Evolutionary conservation across 2,797 vertebrate species (phyloP).

Genomic region (Cossypha niveicapilla): DNA sequence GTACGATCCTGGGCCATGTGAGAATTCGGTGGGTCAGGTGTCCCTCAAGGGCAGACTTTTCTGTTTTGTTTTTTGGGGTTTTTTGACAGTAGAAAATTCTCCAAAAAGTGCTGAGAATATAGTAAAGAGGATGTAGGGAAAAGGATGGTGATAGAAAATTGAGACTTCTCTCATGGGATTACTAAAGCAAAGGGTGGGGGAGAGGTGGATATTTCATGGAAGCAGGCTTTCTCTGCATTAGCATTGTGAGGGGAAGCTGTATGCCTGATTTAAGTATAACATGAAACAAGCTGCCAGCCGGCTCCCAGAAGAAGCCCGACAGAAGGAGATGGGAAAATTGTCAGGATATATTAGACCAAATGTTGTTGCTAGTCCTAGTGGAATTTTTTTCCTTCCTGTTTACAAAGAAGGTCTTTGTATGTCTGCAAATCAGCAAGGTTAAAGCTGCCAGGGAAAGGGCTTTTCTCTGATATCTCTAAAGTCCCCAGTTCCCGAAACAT

Average conservation of each 20-base stretch:
- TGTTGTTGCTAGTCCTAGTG: conserved; percentile 61
- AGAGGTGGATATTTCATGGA: conserved; percentile 1
- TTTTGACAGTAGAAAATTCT: background rate
- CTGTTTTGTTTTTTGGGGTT: background rate
- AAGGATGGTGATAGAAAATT: background rate
- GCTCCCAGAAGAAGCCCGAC: conserved; percentile 59
- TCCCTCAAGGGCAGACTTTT: background rate
- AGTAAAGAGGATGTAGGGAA: background rate
- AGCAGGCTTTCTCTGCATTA: conserved; percentile 51
- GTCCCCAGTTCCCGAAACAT: conserved; percentile 29
- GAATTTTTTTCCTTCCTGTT: conserved; percentile 65
- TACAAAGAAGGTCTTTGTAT: conserved; percentile 71
- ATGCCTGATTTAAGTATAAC: conserved; percentile 64
- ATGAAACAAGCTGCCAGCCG: conserved; percentile 62
- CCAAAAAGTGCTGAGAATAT: background rate
- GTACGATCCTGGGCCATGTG: background rate
- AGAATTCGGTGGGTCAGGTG: background rate
- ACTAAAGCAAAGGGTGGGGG: background rate
- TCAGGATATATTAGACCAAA: conserved; percentile 69
- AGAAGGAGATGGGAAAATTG: conserved; percentile 71
- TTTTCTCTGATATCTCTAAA: conserved; percentile 50
- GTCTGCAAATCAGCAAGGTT: conserved; percentile 71
- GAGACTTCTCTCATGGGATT: background rate
- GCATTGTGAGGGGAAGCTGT: conserved; percentile 41
- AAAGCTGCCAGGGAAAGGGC: conserved; percentile 62